phyloP scores from a whole-genome alignment of 2,113 vertebrate species.

The Strix aluco region DNA sequence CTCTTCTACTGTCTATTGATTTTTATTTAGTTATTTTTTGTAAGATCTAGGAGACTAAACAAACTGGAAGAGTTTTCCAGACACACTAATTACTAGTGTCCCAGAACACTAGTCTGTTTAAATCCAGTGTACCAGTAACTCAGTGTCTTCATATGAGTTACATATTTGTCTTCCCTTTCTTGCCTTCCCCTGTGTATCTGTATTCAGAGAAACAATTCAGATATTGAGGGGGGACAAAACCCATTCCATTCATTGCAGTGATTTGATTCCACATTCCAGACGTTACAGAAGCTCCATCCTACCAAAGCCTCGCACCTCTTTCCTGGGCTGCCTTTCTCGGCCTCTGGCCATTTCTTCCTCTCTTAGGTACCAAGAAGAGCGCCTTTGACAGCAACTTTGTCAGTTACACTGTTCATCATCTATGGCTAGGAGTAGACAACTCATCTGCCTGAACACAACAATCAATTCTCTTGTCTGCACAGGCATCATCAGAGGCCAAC shows the following conservation, averaged over 20 bases:
- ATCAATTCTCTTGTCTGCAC: fast-evolving
- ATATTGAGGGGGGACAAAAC: not conserved
- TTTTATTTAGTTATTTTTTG: not conserved
- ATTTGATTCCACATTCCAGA: not conserved
- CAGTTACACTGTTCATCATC: not conserved
- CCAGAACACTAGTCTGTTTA: not conserved
- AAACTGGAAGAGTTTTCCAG: not conserved
- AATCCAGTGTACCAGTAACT: not conserved
- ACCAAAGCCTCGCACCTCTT: not conserved
- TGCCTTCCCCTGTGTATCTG: not conserved
- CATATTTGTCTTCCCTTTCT: not conserved
- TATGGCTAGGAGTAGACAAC: not conserved
- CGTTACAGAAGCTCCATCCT: not conserved
- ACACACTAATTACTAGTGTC: not conserved
- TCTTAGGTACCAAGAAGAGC: not conserved
- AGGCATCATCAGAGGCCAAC: not conserved
- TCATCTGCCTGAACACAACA: not conserved
- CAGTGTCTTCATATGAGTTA: not conserved
- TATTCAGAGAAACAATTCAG: not conserved
- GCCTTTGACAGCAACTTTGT: not conserved
- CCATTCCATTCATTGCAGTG: not conserved
- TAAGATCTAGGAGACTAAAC: not conserved
- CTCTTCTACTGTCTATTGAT: not conserved
- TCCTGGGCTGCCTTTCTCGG: not conserved
- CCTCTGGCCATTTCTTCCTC: not conserved